A percentile compares a stretch with the other conserved stretches of the same genome.
These are phyloP conservation scores for Rhingia rostrata DNA, from an alignment of 2,888 invertebrate genomes.

Conservation along the genomic window DNA sequence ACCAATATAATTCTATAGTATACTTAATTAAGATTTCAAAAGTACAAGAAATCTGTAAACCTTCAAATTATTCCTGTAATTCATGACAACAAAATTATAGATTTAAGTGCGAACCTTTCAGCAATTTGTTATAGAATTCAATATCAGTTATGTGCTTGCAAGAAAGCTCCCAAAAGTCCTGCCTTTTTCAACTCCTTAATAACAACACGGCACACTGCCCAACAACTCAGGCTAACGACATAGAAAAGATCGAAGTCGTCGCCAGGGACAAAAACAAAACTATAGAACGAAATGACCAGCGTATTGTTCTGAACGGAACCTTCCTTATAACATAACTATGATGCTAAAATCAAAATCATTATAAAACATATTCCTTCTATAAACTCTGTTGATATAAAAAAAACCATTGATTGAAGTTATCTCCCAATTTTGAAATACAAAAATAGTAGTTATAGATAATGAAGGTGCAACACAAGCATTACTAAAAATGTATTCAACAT, in stretches of 20 bases:
- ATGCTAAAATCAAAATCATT: too few relatives aligned
- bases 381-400: background rate
- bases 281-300: too few relatives aligned
- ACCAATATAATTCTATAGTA: conserved; percentile 18
- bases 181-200: conserved; percentile 3
- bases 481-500: background rate
- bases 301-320: too few relatives aligned
- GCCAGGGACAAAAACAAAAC: conserved; percentile 6
- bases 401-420: background rate
- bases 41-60: conserved; percentile 10
- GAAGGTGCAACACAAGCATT: background rate
- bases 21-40: conserved; percentile 17
- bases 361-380: background rate
- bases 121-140: too few relatives aligned
- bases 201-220: background rate
- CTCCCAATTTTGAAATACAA: background rate
- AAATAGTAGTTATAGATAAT: background rate
- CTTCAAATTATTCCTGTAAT: conserved; percentile 14
- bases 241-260: conserved; percentile 1
- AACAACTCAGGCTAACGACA: background rate
- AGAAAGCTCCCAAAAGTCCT: too few relatives aligned
- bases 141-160: too few relatives aligned
- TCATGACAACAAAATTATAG: too few relatives aligned
- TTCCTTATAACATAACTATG: too few relatives aligned
- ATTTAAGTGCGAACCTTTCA: too few relatives aligned